Evolutionary conservation across 2,797 vertebrate genomes (phyloP), one percentile per base, ranked within the genome.

Genomic region (Loris lydekkerianus): DNA sequence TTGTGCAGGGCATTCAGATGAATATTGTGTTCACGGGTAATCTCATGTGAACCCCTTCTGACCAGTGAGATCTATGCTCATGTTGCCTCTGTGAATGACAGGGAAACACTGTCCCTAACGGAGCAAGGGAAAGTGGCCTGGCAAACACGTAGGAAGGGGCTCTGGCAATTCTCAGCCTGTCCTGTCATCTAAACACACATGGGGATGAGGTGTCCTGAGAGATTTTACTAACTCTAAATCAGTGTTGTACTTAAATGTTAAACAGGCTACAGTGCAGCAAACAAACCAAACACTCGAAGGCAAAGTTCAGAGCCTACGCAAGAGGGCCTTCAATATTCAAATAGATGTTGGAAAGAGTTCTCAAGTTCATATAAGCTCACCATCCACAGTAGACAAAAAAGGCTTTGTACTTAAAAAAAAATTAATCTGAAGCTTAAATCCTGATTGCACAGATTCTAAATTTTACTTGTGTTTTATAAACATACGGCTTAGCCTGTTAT

Each of bases 371-470:
- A 7, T 10, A 61, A 29, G 34, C 56, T 96, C 72, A 82, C 70
- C 83, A 86, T 53, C 31, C 49, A 95, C 27, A 67, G 46, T 17
- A 88, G 8, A 88, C 2, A 80, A 17, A 25, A 89, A 80, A 89
- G 70, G 17, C 31, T 67, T 23, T 94, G 60, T 29, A 75, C 11
- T 75, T 81, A 83, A 46, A 46, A 46, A 10, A 46, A 46, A 46
- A 46, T 78, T n/a, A 53, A 76, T 82, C 73, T 58, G 37, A 96
- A 70, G 53, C 5, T 92, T 82, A 89, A 92, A 73, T 85, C 27
- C 15, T 58, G 31, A 73, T 49, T 58, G 69, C 18, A 88, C 0
- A 92, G 29, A 85, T 21, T 92, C 20, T 77, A 65, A 80, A 72
- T 15, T 93, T 60, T 89, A 65, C 21, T 69, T 72, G 5, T 67